Evolutionary conservation across 2,797 vertebrate species (phyloP).

Genomic region (Gobio occitaniae): DNA sequence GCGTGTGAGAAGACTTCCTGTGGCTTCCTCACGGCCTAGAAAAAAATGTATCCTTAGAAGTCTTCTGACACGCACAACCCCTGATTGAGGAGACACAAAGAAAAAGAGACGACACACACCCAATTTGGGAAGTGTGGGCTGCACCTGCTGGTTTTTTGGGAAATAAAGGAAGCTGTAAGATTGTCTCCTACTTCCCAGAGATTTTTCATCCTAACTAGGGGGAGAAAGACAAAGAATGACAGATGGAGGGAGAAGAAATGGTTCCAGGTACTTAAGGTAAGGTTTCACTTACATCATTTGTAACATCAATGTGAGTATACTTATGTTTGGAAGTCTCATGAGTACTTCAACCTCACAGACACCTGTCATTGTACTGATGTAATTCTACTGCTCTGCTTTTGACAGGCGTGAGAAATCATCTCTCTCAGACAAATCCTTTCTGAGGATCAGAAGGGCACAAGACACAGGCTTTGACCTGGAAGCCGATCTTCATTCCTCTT

Average conservation of each 20-base stretch:
- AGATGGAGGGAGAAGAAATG: constrained; percentile 56
- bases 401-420: constrained; percentile 38
- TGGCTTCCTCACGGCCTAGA: constrained; percentile 77
- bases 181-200: constrained; percentile 38
- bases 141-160: constrained; percentile 78
- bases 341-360: constrained; percentile 29
- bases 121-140: constrained; percentile 44
- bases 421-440: background rate
- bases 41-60: constrained; percentile 84
- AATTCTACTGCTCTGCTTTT: constrained; percentile 51
- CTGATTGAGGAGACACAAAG: constrained; percentile 63
- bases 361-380: constrained; percentile 55
- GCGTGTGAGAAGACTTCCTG: constrained; percentile 85
- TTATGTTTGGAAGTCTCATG: constrained; percentile 7
- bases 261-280: constrained; percentile 56
- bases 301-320: background rate
- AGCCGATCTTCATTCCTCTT: background rate
- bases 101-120: constrained; percentile 37
- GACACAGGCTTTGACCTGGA: constrained; percentile 1
- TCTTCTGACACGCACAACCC: constrained; percentile 77
- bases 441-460: background rate
- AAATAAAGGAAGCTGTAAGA: constrained; percentile 67
- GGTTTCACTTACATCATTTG: background rate
- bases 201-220: constrained; percentile 60
- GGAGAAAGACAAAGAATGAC: constrained; percentile 20